phyloP scores from a whole-genome alignment of 2,113 vertebrate species.

The Pachyramphus minor region DNA sequence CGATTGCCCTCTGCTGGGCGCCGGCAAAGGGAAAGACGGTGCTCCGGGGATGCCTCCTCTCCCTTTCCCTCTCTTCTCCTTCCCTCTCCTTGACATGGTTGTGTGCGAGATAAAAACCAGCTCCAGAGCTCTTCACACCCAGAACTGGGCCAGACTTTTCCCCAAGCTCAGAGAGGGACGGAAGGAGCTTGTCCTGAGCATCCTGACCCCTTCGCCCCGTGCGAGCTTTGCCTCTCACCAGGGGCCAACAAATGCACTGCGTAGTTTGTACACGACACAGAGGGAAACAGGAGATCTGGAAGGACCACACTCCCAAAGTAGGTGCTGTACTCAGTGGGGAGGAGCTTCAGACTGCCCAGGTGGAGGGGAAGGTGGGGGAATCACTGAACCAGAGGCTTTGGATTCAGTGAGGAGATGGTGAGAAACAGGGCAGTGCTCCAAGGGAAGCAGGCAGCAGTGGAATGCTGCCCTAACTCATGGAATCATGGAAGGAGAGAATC shows the following conservation, averaged over 20 bases:
- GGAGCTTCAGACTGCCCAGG: not conserved
- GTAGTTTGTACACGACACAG: not conserved
- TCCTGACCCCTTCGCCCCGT: not conserved
- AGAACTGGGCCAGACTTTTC: not conserved
- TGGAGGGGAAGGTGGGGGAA: not conserved
- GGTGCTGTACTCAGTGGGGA: not conserved
- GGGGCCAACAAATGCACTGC: fast-evolving
- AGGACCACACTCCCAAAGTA: not conserved
- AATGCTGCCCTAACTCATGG: not conserved
- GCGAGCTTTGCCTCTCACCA: not conserved
- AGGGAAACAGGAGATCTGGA: not conserved
- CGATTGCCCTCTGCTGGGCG: constrained; percentile 61
- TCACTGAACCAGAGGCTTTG: not conserved
- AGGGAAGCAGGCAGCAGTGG: not conserved
- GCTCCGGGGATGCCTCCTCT: not conserved
- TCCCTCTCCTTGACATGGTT: fast-evolving
- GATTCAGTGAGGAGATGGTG: not conserved
- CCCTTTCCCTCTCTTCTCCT: not conserved
- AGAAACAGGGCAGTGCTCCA: not conserved
- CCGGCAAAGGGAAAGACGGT: not conserved
- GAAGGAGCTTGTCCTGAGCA: not conserved
- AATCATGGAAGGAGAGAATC: not conserved
- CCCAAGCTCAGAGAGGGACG: not conserved
- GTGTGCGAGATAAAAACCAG: not conserved
- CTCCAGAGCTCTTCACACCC: fast-evolving